These are phyloP conservation scores for Physeter macrocephalus DNA, from an alignment of 2,113 vertebrate genomes.

Conservation along the genomic window DNA sequence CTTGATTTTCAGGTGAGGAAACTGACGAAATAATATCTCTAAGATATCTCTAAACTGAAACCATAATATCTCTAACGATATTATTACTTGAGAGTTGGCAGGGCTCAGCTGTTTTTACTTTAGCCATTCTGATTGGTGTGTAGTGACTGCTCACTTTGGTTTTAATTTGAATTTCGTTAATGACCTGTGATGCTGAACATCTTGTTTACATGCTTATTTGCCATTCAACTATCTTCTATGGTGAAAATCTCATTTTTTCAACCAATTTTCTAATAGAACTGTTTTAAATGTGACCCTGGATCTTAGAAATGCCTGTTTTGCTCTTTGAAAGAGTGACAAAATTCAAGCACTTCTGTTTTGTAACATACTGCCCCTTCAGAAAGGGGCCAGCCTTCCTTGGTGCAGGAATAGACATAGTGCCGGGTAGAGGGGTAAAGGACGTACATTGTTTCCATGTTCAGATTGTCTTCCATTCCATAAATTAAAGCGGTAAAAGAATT, in stretches of 20 bases:
- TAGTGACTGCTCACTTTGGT: neutral
- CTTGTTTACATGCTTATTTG: neutral
- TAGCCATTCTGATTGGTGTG: neutral
- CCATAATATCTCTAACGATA: too few species aligned
- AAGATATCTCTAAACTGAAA: too few species aligned
- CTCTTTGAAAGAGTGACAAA: neutral
- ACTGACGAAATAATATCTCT: too few species aligned
- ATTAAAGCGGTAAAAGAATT: neutral
- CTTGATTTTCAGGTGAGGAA: neutral
- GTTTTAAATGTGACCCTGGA: neutral
- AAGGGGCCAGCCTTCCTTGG: neutral
- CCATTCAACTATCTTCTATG: neutral
- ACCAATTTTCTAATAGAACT: neutral
- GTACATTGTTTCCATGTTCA: neutral
- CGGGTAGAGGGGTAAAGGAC: too few species aligned
- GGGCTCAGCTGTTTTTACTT: neutral
- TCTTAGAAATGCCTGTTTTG: neutral
- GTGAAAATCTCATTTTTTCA: neutral
- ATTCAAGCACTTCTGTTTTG: neutral
- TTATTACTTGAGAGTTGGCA: neutral
- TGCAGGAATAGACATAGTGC: accelerated
- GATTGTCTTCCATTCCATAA: neutral
- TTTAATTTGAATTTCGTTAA: neutral
- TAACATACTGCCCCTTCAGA: neutral
- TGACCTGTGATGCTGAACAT: neutral